phyloP scores from a whole-genome alignment of 2,797 vertebrate species.

The Cichlasoma orientale region DNA sequence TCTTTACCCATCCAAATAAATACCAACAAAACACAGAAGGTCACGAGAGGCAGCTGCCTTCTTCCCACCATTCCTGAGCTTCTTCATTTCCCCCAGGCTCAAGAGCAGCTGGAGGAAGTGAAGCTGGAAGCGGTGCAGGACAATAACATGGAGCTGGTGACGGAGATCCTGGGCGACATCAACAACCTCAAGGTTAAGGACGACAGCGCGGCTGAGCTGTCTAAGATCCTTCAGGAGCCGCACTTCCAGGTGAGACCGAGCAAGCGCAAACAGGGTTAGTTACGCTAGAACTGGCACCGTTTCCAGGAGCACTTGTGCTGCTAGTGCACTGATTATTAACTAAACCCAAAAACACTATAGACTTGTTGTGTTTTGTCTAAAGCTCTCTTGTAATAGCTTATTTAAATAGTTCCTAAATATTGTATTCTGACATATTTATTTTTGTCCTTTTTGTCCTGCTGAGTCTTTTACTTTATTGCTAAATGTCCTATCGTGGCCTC shows the following conservation, averaged over 20 bases:
- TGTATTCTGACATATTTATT: neutral
- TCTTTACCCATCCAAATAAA: neutral
- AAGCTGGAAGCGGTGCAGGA: constrained; percentile 98
- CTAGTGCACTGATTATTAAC: neutral
- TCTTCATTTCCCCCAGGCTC: constrained; percentile 80
- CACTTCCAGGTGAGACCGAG: constrained; percentile 90
- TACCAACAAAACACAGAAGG: neutral
- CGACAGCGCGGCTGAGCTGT: constrained; percentile 90
- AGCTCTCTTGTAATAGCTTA: neutral
- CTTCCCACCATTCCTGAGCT: constrained; percentile 3
- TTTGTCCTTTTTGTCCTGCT: neutral
- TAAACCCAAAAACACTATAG: neutral
- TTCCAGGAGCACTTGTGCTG: neutral
- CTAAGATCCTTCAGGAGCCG: constrained; percentile 92
- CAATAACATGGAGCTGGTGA: constrained; percentile 95
- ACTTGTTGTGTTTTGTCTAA: neutral
- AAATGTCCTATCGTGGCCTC: neutral
- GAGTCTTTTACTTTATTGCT: neutral
- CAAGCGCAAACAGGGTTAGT: neutral
- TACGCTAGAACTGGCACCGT: neutral
- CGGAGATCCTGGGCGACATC: constrained; percentile 96
- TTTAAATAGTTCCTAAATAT: neutral
- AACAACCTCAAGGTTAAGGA: constrained; percentile 86
- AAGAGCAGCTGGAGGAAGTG: constrained; percentile 93
- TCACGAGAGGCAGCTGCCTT: too few species aligned